Evolutionary conservation across 2,888 invertebrate species (phyloP).

Genomic region (Ptychoptera albimana): DNA sequence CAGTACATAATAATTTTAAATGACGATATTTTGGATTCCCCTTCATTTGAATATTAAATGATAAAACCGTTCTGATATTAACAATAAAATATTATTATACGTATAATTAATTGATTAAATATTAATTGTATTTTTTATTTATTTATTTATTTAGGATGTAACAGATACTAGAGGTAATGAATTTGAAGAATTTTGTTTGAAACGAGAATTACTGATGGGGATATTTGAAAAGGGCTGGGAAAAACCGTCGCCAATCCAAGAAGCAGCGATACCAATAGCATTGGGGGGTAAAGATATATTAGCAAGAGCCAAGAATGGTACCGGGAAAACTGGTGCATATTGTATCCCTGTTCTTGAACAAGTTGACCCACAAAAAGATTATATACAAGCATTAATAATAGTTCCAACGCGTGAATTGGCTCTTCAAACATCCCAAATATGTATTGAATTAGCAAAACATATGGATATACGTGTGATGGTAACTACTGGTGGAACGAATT

Average conservation of each 20-base stretch:
- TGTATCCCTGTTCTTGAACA: slow-evolving; percentile 97
- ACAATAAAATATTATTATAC: too few relatives aligned
- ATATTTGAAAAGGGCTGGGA: slow-evolving; percentile 99
- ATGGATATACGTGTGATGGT: slow-evolving; percentile 97
- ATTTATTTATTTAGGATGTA: slow-evolving; percentile 60
- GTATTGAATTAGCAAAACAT: slow-evolving; percentile 96
- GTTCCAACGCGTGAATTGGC: slow-evolving; percentile 98
- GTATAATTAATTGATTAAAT: too few relatives aligned
- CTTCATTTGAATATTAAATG: slow-evolving; percentile 26
- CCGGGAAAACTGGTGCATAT: slow-evolving; percentile 98
- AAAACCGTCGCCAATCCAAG: slow-evolving; percentile 98
- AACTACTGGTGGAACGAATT: slow-evolving; percentile 95
- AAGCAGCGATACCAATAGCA: slow-evolving; percentile 97
- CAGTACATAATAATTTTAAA: neutral
- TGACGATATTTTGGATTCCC: slow-evolving; percentile 12
- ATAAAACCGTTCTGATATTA: too few relatives aligned
- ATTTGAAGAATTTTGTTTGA: slow-evolving; percentile 98
- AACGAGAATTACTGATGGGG: slow-evolving; percentile 95
- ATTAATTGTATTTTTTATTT: too few relatives aligned
- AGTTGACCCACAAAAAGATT: slow-evolving; percentile 76
- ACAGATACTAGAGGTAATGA: slow-evolving; percentile 98
- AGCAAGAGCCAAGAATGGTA: slow-evolving; percentile 98
- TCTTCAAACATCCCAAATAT: slow-evolving; percentile 97
- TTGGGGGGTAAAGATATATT: slow-evolving; percentile 94
- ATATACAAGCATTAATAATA: slow-evolving; percentile 94